phyloP scores from a whole-genome alignment of 2,888 invertebrate species.

The Neria commutata region DNA sequence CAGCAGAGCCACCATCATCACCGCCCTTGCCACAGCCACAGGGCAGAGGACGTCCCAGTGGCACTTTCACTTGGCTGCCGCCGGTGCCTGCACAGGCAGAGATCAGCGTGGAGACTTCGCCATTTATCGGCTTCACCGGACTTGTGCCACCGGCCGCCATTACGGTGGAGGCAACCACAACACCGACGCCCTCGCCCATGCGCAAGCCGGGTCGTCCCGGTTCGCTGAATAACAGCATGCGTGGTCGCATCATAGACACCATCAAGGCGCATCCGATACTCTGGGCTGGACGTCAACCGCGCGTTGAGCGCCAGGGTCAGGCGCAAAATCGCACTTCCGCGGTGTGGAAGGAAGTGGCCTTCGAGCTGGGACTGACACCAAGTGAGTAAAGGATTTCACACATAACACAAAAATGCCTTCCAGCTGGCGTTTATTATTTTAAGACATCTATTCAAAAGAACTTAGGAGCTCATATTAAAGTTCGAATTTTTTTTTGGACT shows the following conservation, averaged over 20 bases:
- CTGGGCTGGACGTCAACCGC: constrained; percentile 52
- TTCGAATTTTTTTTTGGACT: too few relatives aligned
- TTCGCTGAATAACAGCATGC: constrained; percentile 57
- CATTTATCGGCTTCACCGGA: constrained; percentile 52
- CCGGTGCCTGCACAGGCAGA: constrained; percentile 24
- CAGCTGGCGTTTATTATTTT: too few relatives aligned
- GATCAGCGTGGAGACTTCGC: constrained; percentile 29
- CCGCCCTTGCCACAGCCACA: constrained; percentile 39
- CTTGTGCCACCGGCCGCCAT: constrained; percentile 56
- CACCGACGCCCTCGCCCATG: constrained; percentile 32
- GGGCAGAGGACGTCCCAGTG: constrained; percentile 55
- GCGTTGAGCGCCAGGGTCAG: constrained; percentile 45
- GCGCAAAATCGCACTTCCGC: constrained; percentile 56
- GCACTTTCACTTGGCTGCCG: constrained; percentile 53
- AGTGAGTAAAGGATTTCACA: constrained; percentile 50
- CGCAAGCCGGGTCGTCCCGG: constrained; percentile 54
- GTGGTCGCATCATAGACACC: constrained; percentile 54
- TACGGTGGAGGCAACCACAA: constrained; percentile 47
- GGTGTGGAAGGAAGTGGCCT: constrained; percentile 56
- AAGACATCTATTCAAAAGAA: too few relatives aligned
- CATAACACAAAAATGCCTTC: too few relatives aligned
- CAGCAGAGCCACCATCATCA: constrained; percentile 26
- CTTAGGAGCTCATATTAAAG: too few relatives aligned
- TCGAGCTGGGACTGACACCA: constrained; percentile 51
- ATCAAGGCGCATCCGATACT: constrained; percentile 52